These are phyloP conservation scores for Himalopsyche phryganea DNA, from an alignment of 1,140 invertebrate genomes.

Conservation along the genomic window DNA sequence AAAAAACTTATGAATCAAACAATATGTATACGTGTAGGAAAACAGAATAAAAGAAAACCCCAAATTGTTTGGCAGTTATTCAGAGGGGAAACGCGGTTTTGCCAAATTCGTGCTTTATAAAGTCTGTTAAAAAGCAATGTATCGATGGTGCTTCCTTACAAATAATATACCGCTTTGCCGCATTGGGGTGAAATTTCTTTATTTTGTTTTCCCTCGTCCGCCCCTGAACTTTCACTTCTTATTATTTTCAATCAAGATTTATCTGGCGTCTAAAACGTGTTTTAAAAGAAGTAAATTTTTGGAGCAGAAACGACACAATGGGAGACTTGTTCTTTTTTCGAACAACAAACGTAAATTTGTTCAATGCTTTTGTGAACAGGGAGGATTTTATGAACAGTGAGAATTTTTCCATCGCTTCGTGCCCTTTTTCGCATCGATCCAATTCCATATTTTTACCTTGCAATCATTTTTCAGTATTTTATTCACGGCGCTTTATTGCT, in stretches of 20 bases:
- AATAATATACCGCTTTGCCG: not conserved
- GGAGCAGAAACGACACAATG: slow-evolving; percentile 23
- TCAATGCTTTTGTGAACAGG: slow-evolving; percentile 9
- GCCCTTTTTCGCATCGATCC: no score
- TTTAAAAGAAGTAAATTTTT: slow-evolving; percentile 29
- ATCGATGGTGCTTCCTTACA: not conserved
- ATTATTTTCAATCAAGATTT: slow-evolving; percentile 31
- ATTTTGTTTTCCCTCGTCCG: slow-evolving; percentile 11
- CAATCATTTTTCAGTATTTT: no score
- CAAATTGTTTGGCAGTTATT: no score
- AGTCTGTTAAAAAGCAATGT: slow-evolving; percentile 1
- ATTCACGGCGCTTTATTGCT: no score
- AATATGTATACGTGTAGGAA: no score
- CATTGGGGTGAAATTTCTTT: slow-evolving; percentile 16
- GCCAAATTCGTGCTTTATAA: no score
- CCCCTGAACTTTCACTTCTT: slow-evolving; percentile 26
- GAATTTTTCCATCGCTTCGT: no score
- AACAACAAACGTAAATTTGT: not conserved
- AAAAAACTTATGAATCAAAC: no score
- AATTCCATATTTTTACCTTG: no score
- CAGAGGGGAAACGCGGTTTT: no score
- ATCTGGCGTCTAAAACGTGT: slow-evolving; percentile 29
- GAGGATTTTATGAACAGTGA: no score
- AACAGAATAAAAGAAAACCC: no score
- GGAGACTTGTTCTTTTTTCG: slow-evolving; percentile 7